Conservation (phyloP, 2,797 vertebrate genomes). For the Fundulus diaphanus region DNA sequence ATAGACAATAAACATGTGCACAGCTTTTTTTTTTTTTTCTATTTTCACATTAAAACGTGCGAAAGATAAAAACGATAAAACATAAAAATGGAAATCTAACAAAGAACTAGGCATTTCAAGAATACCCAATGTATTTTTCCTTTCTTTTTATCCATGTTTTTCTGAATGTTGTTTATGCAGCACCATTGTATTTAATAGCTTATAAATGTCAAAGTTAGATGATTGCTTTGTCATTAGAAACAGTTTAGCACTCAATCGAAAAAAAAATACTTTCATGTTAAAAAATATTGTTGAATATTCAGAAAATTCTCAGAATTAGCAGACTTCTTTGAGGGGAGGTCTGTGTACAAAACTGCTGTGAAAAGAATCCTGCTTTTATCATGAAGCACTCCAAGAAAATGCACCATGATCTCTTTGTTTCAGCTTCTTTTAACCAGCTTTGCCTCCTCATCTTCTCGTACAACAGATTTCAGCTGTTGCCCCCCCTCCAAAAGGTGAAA, state of each 20-base stretch:
- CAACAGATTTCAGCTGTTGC: constrained; percentile 70
- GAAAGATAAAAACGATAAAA: too few species aligned
- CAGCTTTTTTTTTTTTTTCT: too few species aligned
- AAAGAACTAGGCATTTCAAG: neutral
- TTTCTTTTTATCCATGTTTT: neutral
- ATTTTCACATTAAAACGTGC: too few species aligned
- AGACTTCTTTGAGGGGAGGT: neutral
- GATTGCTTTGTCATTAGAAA: neutral
- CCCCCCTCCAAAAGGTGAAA: constrained; percentile 78
- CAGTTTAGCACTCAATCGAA: neutral
- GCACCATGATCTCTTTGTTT: constrained; percentile 41
- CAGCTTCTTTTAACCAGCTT: constrained; percentile 33
- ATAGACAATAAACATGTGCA: too few species aligned
- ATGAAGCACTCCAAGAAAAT: constrained; percentile 28
- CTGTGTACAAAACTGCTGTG: neutral
- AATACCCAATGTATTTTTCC: too few species aligned
- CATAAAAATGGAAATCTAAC: neutral
- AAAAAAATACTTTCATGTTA: neutral
- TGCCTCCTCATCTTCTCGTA: constrained; percentile 29
- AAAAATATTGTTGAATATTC: neutral
- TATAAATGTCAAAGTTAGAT: neutral
- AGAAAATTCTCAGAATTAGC: neutral
- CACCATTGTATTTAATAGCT: neutral
- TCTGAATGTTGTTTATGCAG: neutral
- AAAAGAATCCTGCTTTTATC: constrained; percentile 8